Evolutionary conservation across 92 coral and sea anemone genomes (phyloP).

Genomic region (Nematostella vectensis): DNA sequence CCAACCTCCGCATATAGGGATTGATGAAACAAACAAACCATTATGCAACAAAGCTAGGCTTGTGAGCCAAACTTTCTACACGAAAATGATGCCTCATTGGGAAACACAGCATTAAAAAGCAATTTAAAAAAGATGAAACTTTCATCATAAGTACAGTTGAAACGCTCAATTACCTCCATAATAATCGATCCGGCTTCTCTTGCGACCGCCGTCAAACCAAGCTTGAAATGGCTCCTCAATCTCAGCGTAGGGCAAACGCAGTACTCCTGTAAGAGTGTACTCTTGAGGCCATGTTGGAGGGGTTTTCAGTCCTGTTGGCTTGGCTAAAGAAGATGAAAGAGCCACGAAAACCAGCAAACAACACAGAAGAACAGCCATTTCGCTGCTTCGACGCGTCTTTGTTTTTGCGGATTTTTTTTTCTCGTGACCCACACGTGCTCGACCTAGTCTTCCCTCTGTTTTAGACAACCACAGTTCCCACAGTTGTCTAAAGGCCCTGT

Average conservation of each 20-base stretch:
- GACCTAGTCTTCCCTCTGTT: neutral
- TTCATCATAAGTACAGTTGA: too few relatives aligned
- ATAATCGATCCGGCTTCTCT: slow-evolving; percentile 86
- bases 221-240: slow-evolving; percentile 80
- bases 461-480: too few relatives aligned
- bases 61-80: too few relatives aligned
- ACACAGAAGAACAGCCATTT: slow-evolving; percentile 1
- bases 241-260: slow-evolving; percentile 89
- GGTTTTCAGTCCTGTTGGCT: slow-evolving; percentile 1
- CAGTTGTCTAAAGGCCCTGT: too few relatives aligned
- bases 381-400: neutral
- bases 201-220: slow-evolving; percentile 57
- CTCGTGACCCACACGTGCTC: neutral
- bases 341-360: slow-evolving; percentile 3
- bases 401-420: neutral
- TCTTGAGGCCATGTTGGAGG: slow-evolving; percentile 62
- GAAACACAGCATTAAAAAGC: too few relatives aligned
- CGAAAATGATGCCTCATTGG: too few relatives aligned
- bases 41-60: too few relatives aligned
- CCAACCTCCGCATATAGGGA: too few relatives aligned
- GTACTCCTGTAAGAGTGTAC: slow-evolving; percentile 67
- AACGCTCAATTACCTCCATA: slow-evolving; percentile 88
- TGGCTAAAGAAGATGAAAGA: slow-evolving; percentile 9
- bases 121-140: too few relatives aligned
- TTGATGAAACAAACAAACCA: too few relatives aligned